Conservation (phyloP, 2,113 vertebrate genomes). For the Proteles cristata region DNA sequence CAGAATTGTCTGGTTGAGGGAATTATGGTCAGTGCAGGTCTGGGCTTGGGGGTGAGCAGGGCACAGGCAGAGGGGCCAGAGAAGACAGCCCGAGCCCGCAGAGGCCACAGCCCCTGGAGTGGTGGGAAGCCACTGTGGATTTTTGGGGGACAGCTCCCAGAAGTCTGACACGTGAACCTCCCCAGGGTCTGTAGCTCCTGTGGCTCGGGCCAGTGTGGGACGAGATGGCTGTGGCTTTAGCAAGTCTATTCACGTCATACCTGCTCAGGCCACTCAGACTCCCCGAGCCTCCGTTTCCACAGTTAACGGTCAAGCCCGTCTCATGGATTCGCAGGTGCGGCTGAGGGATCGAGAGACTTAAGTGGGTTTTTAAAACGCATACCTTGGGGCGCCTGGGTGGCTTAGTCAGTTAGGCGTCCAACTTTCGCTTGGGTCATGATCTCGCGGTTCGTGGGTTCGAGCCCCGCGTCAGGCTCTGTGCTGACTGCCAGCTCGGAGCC, state of each 20-base stretch:
- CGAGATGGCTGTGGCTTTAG: not conserved
- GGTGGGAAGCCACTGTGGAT: rapidly evolving
- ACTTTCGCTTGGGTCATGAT: too few relatives aligned
- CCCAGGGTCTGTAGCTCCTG: too few relatives aligned
- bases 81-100: not conserved
- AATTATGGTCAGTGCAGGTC: too few relatives aligned
- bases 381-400: too few relatives aligned
- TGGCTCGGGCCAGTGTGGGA: not conserved
- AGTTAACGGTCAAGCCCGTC: rapidly evolving
- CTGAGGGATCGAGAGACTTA: not conserved
- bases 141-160: rapidly evolving
- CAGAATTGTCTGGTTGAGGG: not conserved
- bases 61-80: rapidly evolving
- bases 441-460: too few relatives aligned
- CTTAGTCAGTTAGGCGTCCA: too few relatives aligned
- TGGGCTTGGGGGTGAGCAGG: not conserved
- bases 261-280: not conserved
- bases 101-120: rapidly evolving
- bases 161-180: rapidly evolving
- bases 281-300: not conserved
- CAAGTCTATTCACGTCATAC: not conserved
- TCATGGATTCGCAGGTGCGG: not conserved
- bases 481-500: too few relatives aligned
- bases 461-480: too few relatives aligned
- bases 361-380: not conserved